Evolutionary conservation across 2,888 invertebrate species (phyloP).

Genomic region (Polyommatus iphigenia): DNA sequence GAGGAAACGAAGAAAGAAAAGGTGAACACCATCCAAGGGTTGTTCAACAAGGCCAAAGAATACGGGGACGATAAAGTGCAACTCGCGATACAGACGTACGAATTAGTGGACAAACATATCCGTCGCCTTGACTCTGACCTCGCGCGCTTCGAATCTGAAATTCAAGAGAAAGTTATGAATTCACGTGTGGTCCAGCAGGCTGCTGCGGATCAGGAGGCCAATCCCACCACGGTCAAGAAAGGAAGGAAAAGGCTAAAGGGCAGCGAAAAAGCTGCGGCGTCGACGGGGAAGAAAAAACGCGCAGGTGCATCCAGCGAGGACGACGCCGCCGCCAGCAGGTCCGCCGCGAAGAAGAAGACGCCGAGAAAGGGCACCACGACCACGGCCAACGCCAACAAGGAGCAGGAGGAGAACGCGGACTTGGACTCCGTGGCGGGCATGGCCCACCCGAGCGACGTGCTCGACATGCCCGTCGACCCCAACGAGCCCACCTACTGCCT

Average conservation of each 20-base stretch:
- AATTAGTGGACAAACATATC: constrained; percentile 98
- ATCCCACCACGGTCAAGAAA: constrained; percentile 68
- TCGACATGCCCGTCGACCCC: constrained; percentile 96
- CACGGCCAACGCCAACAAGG: constrained; percentile 61
- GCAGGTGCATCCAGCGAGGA: constrained; percentile 78
- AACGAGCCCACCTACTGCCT: constrained; percentile 99
- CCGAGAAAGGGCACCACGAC: constrained; percentile 65
- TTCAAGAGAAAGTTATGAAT: constrained; percentile 95
- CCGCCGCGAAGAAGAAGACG: constrained; percentile 70
- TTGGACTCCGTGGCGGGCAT: constrained; percentile 79
- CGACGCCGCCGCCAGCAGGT: constrained; percentile 62
- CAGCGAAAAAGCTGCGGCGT: constrained; percentile 62
- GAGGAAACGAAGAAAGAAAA: constrained; percentile 91
- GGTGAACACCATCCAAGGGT: constrained; percentile 89
- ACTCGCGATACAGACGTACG: constrained; percentile 98
- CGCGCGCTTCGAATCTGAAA: constrained; percentile 97
- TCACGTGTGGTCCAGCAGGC: constrained; percentile 82
- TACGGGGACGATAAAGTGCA: constrained; percentile 99
- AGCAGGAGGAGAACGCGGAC: constrained; percentile 70
- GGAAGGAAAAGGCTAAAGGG: constrained; percentile 73
- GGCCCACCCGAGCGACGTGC: constrained; percentile 92
- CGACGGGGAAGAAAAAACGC: constrained; percentile 76
- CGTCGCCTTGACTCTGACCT: constrained; percentile 96
- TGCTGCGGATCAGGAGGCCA: constrained; percentile 70
- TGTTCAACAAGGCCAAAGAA: constrained; percentile 96